Evolutionary conservation across 2,797 vertebrate species (phyloP).

Genomic region (Lithobates pipiens): DNA sequence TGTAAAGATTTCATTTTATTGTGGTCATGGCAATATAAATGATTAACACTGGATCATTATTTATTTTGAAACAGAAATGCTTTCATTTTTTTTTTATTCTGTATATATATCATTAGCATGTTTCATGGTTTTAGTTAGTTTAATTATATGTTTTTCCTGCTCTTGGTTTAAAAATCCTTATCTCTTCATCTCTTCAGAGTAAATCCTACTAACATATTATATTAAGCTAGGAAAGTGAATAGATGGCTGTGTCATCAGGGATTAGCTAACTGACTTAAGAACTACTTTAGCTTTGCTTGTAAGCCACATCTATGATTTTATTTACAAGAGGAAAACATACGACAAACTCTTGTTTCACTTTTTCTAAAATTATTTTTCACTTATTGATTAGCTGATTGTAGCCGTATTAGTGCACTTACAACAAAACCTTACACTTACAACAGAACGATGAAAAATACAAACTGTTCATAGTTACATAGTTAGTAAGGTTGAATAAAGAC

Average conservation of each 20-base stretch:
- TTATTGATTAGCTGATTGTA: no score
- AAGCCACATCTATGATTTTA: not conserved
- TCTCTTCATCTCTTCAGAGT: not conserved
- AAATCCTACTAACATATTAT: slow-evolving; percentile 1
- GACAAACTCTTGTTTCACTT: not conserved
- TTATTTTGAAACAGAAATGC: not conserved
- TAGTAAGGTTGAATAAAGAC: no score
- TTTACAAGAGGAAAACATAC: not conserved
- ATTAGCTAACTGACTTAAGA: slow-evolving; percentile 17
- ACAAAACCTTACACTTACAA: no score
- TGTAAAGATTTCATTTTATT: no score
- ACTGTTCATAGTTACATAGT: no score
- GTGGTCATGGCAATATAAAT: no score
- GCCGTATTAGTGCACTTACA: no score
- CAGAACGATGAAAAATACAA: no score
- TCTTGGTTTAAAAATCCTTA: not conserved
- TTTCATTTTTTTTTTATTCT: not conserved
- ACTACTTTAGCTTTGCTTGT: slow-evolving; percentile 11
- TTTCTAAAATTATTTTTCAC: not conserved
- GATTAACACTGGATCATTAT: no score
- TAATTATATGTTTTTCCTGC: not conserved
- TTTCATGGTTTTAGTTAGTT: not conserved
- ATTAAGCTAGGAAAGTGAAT: not conserved
- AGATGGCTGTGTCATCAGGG: not conserved
- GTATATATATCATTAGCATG: not conserved